Evolutionary conservation across 2,113 vertebrate species (phyloP), one percentile per base, ranked within the genome.

Genomic region (Gobius niger): DNA sequence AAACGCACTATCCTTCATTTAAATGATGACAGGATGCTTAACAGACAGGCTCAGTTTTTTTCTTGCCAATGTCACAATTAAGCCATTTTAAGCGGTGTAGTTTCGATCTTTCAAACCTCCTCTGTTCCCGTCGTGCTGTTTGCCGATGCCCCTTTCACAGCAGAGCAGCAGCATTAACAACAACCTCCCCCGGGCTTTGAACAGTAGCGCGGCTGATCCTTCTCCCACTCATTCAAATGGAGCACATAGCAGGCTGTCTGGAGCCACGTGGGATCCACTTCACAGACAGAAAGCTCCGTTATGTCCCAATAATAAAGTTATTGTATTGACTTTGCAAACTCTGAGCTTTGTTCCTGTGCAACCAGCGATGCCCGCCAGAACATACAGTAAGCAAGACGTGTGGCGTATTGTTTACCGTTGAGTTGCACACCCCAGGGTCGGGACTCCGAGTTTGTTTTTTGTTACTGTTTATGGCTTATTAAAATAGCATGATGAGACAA

Each of bases 401-500:
- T 72, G 68, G 59, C 67, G 67, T 76, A 72, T 84, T 88, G 87
- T 90, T 89, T 85, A 82, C 73, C 68, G 68, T 77, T 18, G 42
- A 78, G 81, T 77, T 74, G 69, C 57, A 53, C 75, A 81, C 82
- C 77, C 71, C 70, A 41, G 74, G 78, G 59, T 75, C 66, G 51
- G 14, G 65, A 72, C 47, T 63, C 13, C 40, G 47, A 84, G 70
- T 80, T 80, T 85, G 68, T 76, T 80, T 73, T 41, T 56, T 68
- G 10, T 69, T 75, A 70, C 83, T 85, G 67, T 85, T 89, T 89
- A 80, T 74, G 16, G 18, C 66, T 34, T 53, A 85, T 89, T 77
- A 87, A 89, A 89, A 89, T 91, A 81, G 53, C 19, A 88, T 85
- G 82, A 85, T 78, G 74, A 79, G 72, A 62, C 56, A 47, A 77